phyloP scores from a whole-genome alignment of 2,888 invertebrate genomes.

The Scaptomyza polygonia region DNA sequence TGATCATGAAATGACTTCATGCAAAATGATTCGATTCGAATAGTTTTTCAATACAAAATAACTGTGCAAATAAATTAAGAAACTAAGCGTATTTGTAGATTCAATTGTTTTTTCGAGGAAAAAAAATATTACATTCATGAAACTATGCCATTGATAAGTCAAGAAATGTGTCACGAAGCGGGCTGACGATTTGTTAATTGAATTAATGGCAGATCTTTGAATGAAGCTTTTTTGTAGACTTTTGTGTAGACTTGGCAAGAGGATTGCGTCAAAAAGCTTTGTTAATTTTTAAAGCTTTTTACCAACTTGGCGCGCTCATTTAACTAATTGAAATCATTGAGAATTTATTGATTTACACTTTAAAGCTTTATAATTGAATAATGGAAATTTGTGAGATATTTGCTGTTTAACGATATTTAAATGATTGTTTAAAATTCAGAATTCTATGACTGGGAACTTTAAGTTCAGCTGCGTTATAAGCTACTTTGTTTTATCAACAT shows the following conservation, averaged over 20 bases:
- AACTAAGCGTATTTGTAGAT: not conserved
- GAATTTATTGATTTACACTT: too few relatives aligned
- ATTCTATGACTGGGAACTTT: not conserved
- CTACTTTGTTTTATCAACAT: too few relatives aligned
- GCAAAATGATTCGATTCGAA: conserved; percentile 26
- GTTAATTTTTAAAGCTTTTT: conserved; percentile 10
- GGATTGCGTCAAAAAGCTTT: conserved; percentile 17
- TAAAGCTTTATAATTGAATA: too few relatives aligned
- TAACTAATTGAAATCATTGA: not conserved
- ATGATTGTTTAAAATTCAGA: not conserved
- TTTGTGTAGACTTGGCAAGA: conserved; percentile 23
- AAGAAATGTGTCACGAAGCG: not conserved
- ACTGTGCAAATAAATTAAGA: conserved; percentile 4
- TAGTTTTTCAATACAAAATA: too few relatives aligned
- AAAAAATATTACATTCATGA: not conserved
- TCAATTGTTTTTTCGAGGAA: not conserved
- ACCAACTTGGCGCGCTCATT: not conserved
- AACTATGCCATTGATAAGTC: conserved; percentile 30
- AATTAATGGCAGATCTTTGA: conserved; percentile 24
- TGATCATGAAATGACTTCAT: conserved; percentile 41
- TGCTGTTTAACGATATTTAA: not conserved
- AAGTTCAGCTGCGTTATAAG: too few relatives aligned
- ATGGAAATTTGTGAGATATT: too few relatives aligned
- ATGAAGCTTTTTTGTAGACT: conserved; percentile 41
- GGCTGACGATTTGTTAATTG: conserved; percentile 22